Evolutionary conservation across 2,113 vertebrate species (phyloP).

Genomic region (Genyomyrus donnyi): DNA sequence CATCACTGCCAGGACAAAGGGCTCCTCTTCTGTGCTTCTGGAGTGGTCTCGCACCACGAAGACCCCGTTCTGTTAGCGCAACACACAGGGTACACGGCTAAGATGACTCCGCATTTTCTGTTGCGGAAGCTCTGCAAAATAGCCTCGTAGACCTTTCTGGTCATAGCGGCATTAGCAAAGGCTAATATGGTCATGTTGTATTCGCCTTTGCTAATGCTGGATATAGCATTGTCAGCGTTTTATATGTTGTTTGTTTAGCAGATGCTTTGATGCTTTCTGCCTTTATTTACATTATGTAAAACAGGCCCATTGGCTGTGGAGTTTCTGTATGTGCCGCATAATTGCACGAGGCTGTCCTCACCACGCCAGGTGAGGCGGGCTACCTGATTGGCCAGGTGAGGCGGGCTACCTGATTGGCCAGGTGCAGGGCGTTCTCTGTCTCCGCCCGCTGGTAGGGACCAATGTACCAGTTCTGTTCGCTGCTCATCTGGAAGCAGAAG

Average conservation of each 20-base stretch:
- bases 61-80: conserved; percentile 67
- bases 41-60: conserved; percentile 82
- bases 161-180: not conserved
- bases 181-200: not conserved
- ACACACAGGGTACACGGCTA: not conserved
- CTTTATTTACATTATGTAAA: not conserved
- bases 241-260: not conserved
- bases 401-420: conserved; percentile 64
- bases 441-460: conserved; percentile 61
- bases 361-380: not conserved
- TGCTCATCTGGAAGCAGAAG: conserved; percentile 48
- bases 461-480: conserved; percentile 67
- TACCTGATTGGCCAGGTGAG: conserved; percentile 69
- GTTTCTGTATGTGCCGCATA: not conserved
- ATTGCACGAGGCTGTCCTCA: not conserved
- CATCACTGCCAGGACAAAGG: conserved; percentile 76
- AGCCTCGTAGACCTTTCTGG: not conserved
- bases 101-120: not conserved
- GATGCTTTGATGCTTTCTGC: not conserved
- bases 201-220: not conserved
- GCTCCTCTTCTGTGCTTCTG: conserved; percentile 62
- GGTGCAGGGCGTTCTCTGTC: conserved; percentile 69
- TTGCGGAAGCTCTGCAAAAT: not conserved
- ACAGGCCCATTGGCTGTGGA: not conserved
- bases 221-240: not conserved